Evolutionary conservation across 2,797 vertebrate species (phyloP).

Genomic region (Morus bassanus): DNA sequence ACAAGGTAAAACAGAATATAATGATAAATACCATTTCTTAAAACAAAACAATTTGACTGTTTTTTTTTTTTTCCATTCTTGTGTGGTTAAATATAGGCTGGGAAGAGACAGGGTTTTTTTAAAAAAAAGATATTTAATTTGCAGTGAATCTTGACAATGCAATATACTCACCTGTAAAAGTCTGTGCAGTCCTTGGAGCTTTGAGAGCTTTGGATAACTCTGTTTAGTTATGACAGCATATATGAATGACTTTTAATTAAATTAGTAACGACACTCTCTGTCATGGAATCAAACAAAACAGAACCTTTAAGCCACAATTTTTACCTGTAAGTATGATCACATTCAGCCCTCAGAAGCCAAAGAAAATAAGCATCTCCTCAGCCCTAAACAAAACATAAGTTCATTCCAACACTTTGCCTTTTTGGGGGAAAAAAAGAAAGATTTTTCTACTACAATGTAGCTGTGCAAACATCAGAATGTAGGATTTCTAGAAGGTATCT

Average conservation of each 20-base stretch:
- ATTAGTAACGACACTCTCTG: background rate
- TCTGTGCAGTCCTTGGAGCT: background rate
- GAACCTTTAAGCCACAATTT: background rate
- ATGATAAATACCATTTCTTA: background rate
- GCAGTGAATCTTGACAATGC: background rate
- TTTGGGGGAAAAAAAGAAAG: background rate
- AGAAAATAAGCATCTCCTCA: background rate
- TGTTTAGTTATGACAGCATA: background rate
- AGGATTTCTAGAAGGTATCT: background rate
- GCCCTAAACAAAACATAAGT: background rate
- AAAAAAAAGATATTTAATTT: background rate
- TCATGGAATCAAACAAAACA: background rate
- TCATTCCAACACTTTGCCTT: background rate
- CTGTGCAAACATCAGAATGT: background rate
- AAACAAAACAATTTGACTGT: background rate
- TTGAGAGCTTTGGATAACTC: background rate
- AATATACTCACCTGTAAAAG: background rate
- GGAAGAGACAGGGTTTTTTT: background rate
- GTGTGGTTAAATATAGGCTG: background rate
- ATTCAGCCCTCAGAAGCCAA: background rate
- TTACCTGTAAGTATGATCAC: background rate
- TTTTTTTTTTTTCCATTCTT: background rate
- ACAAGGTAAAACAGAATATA: background rate
- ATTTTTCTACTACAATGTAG: background rate
- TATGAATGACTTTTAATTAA: slow-evolving; percentile 9